Evolutionary conservation across 2,888 invertebrate genomes (phyloP).

Genomic region (Venustoraphidia nigricollis): DNA sequence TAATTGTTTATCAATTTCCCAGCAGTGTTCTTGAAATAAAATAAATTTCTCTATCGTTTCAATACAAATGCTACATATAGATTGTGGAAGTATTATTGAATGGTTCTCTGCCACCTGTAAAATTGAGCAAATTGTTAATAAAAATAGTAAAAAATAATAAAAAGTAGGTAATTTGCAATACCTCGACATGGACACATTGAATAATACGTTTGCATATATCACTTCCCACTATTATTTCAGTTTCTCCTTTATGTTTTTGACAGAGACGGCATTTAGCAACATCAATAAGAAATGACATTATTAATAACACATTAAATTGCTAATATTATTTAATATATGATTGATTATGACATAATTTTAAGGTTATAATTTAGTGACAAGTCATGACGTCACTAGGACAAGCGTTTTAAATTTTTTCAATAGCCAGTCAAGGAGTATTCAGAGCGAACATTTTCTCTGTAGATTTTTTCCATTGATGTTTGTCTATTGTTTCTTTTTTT

Average conservation of each 20-base stretch:
- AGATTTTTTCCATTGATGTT: too few species aligned
- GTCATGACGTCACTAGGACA: too few species aligned
- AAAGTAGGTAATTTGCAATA: neutral
- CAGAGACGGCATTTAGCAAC: conserved; percentile 12
- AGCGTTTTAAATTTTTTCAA: too few species aligned
- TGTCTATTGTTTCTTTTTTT: too few species aligned
- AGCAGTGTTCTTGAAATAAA: conserved; percentile 12
- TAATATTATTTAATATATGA: too few species aligned
- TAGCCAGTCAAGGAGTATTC: too few species aligned
- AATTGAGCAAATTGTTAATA: neutral
- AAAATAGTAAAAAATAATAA: too few species aligned
- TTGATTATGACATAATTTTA: too few species aligned
- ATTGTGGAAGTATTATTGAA: conserved; percentile 11
- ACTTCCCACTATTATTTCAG: conserved; percentile 8
- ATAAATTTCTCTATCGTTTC: conserved; percentile 13
- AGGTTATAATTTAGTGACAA: too few species aligned
- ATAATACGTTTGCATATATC: conserved; percentile 12
- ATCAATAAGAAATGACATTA: neutral
- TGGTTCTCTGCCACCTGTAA: conserved; percentile 14
- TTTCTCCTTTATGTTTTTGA: conserved; percentile 9
- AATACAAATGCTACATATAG: conserved; percentile 14
- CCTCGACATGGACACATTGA: conserved; percentile 14
- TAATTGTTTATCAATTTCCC: conserved; percentile 12
- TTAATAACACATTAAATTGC: too few species aligned
- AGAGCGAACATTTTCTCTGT: too few species aligned